Base-by-base conservation (phyloP, 1,140 invertebrate genomes). In the Panulirus ornatus region DNA sequence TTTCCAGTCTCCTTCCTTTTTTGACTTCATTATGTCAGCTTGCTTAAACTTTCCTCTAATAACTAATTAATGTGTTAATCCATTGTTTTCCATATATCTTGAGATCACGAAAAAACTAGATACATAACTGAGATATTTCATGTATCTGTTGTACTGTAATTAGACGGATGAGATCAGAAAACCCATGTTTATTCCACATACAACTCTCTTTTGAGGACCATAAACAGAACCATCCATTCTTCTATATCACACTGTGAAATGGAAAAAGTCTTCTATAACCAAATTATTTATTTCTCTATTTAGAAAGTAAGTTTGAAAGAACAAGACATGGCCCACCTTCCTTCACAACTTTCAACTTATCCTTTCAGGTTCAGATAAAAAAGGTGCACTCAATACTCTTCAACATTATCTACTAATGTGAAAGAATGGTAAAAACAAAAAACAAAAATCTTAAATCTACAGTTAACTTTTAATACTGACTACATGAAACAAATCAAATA, bases 91-190 rank as follows among this genome's bases (percentile, higher is more conserved):
- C 51, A 58, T 58, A 82, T n/a, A 58, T 82, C 58, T 82, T 82
- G 79, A 58, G 58, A 58, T 2, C 51, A 44, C 54, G 58, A 30
- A 82, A 82, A 30, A 47, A 44, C 36, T 78, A 14, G 42, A 78
- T 22, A 47, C 42, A 38, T 2, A 38, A 36, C 75, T 82, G 79
- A 54, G 79, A 82, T 82, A 27, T 82, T 82, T 82, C 79, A 82
- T 82, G 79, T 47, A 34, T 82, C 58, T 82, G 79, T 82, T 58
- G 11, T 58, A 30, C 16, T 54, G 42, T n/a, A 42, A 38, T 78
- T 44, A 78, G 42, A 78, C 42, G 38, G 40, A n/a, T 78, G n/a
- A 78, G 75, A 44, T 44, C 75, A 78, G 40, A 44, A 22, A 44
- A 78, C 22, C 14, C 75, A 36, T 78, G 75, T 5, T 6, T 44